Evolutionary conservation across 2,113 vertebrate species (phyloP), one percentile per base, ranked within the genome.

Genomic region (Dunckerocampus dactyliophorus): DNA sequence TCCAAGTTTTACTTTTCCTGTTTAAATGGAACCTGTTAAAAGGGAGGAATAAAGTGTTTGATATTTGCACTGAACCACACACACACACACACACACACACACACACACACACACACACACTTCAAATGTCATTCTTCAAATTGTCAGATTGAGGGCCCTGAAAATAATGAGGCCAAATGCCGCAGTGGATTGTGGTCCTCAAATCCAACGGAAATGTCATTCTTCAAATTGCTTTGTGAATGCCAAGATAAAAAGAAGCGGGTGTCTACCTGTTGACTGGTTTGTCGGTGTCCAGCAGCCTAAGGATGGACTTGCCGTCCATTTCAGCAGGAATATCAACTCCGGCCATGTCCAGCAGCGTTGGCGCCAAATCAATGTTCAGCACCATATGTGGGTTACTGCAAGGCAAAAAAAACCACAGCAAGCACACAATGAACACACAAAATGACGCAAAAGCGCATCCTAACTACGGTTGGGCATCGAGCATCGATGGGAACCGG

Each of bases 251-350:
- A 0, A 0, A 50, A 50, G 19, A 16, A 42, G 11, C 15, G 31
- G 31, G 49, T 63, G 58, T 54, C 75, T 85, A 98, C 96, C 95
- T 93, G 65, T 98, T 99, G 43, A 91, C 89, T 0, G 94, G 94
- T 73, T 81, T 90, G 47, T 95, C 95, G 0, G 91, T 90, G 73
- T 95, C 94, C 79, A 99, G 82, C 43, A 99, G 84, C 62, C 98
- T 98, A n/a, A 98, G 90, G 87, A 99, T 94, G 8, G 96, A 99
- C 75, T 97, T 98, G 52, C 96, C 95, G 6, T 99, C 96, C 95
- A 99, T 99, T 56, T 99, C 95, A 10, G 92, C 76, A 0, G 96
- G 96, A 71, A 98, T 92, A 79, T 95, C 93, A 74, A 96, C 81
- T 2, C 95, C 95, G 0, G 95, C 96, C 70, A 99, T 99, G 85